These are phyloP conservation scores for Alitta virens DNA, from an alignment of 2,888 invertebrate species.

Conservation along the genomic window DNA sequence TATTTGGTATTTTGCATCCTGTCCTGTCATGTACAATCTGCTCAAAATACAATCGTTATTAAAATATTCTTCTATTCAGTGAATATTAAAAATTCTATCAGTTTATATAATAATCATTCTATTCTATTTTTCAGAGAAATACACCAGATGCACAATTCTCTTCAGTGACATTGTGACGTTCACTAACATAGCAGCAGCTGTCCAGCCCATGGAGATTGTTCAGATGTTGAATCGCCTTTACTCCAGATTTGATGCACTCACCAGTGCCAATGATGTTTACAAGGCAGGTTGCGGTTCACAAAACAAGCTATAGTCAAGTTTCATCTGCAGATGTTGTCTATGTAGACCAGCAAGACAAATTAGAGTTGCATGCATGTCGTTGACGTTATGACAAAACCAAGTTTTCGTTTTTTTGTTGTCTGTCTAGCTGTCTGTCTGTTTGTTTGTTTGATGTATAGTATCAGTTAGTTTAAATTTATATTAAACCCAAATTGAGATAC, in stretches of 20 bases:
- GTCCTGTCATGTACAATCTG: too few species aligned
- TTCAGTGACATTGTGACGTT: constrained; percentile 56
- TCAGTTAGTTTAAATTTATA: too few species aligned
- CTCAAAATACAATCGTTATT: too few species aligned
- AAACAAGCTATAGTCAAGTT: constrained; percentile 16
- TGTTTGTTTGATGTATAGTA: too few species aligned
- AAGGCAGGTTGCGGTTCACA: constrained; percentile 28
- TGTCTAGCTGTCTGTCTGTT: too few species aligned
- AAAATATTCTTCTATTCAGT: too few species aligned
- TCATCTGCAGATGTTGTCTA: too few species aligned
- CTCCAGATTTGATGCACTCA: constrained; percentile 36
- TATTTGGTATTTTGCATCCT: too few species aligned
- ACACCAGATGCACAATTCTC: constrained; percentile 48
- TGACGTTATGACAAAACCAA: neutral
- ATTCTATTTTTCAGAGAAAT: constrained; percentile 34
- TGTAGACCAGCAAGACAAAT: too few species aligned
- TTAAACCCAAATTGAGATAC: too few species aligned
- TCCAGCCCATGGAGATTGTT: constrained; percentile 51
- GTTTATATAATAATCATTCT: neutral
- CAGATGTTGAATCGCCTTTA: constrained; percentile 54
- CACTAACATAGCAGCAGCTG: constrained; percentile 48
- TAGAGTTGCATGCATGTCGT: too few species aligned
- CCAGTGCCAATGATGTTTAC: constrained; percentile 31
- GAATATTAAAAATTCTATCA: neutral
- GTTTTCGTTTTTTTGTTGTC: neutral